Base-by-base conservation (phyloP, 2,797 vertebrate genomes). In the Garrulus glandarius region DNA sequence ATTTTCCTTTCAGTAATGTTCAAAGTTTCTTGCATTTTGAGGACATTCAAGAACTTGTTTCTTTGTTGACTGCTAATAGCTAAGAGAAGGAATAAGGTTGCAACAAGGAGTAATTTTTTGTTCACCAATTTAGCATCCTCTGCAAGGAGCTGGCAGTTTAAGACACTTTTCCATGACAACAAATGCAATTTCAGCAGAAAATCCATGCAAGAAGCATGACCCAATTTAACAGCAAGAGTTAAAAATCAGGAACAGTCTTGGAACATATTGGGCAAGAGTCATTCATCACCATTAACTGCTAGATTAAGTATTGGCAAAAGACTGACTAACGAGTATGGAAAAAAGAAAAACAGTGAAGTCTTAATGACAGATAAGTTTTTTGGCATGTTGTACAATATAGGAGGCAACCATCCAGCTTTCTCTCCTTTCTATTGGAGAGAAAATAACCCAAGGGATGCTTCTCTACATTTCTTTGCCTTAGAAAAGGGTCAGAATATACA, bases 241-340 rank as follows among this genome's bases (percentile, higher is more conserved):
- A 92, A 82, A 84, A 64, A 37, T n/a, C 49, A 64, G 49, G 34
- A 93, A 80, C 24, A 71, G 46, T 37, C 67, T 65, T 72, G 53
- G 46, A 77, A 76, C 20, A 15, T 19, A 49, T 4, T 84, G 49
- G 43, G 53, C 64, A 92, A 80, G n/a, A 87, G n/a, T 49, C 60
- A 87, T 65, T 91, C 60, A 94, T 83, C 84, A 92, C 65, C 46
- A 83, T 37, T 75, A 94, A 90, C n/a, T 76, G 36, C 46, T 49
- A 50, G 36, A 63, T 44, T 68, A 85, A 69, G 29, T 55, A 81
- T 15, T 80, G 76, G 84, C 79, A 78, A 74, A 89, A 76, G 47
- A 83, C 41, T 53, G 57, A 75, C 52, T 93, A 88, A 86, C 15
- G 6, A 80, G 17, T 44, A 74, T 18, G 41, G 44, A 59, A 92